A percentile compares a stretch with the other conserved stretches of the same genome.
Conservation (phyloP, 2,797 vertebrate genomes). For the Amniataba percoides region DNA sequence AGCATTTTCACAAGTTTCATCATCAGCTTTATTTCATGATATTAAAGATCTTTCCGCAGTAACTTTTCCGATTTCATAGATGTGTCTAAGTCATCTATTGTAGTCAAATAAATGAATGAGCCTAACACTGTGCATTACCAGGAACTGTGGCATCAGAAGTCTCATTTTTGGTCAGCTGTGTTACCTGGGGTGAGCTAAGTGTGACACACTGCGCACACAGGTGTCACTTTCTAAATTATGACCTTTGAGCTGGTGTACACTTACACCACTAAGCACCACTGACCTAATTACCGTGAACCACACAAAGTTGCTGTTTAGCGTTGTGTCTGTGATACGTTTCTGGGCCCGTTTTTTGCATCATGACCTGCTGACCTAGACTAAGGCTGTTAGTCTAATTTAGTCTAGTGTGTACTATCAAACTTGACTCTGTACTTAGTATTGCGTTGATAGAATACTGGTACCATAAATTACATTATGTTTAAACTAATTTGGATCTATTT, state of each 20-base stretch:
- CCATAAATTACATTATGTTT: not conserved
- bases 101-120: not conserved
- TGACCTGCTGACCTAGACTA: conserved; percentile 15
- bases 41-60: not conserved
- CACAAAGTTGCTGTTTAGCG: conserved; percentile 31
- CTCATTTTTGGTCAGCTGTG: conserved; percentile 19
- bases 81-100: not conserved
- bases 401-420: not conserved
- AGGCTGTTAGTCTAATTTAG: too few species aligned
- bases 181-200: conserved; percentile 31
- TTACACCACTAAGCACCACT: conserved; percentile 71
- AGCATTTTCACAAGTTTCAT: not conserved
- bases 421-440: not conserved
- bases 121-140: not conserved
- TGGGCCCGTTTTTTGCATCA: conserved; percentile 1
- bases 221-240: conserved; percentile 69
- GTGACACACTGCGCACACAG: conserved; percentile 14
- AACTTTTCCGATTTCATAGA: not conserved
- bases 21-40: not conserved
- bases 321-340: conserved; percentile 26
- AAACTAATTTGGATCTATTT: not conserved
- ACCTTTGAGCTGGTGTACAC: conserved; percentile 58
- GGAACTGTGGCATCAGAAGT: not conserved
- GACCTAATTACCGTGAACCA: conserved; percentile 74
- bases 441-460: not conserved